Conservation (phyloP, 2,888 invertebrate species). For the Drosophila colorata region DNA sequence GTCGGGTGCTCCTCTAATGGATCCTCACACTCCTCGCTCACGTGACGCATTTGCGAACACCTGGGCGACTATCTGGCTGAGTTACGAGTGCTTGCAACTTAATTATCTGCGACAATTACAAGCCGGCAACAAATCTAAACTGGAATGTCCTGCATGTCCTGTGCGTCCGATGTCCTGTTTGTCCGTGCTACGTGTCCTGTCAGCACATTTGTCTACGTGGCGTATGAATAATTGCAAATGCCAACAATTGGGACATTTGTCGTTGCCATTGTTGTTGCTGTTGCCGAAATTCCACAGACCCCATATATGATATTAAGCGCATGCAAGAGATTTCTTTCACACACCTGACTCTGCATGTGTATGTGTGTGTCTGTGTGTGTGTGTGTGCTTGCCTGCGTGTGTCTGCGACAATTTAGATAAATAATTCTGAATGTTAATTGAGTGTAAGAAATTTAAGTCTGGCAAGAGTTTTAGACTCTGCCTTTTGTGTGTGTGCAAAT, state of each 20-base stretch:
- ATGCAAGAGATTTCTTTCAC: constrained; percentile 46
- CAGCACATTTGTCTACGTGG: constrained; percentile 81
- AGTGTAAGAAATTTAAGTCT: constrained; percentile 72
- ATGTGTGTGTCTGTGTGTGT: constrained; percentile 5
- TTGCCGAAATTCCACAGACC: constrained; percentile 39
- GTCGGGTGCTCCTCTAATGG: constrained; percentile 23
- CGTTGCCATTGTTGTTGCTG: constrained; percentile 31
- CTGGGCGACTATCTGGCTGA: constrained; percentile 35
- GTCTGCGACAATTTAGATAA: constrained; percentile 71
- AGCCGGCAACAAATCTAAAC: constrained; percentile 77
- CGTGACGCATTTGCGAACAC: constrained; percentile 21
- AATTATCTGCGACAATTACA: constrained; percentile 80
- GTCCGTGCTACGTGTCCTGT: constrained; percentile 65
- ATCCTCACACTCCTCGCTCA: constrained; percentile 13
- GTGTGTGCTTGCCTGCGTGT: constrained; percentile 14
- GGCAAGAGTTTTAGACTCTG: constrained; percentile 57
- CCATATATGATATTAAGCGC: constrained; percentile 34
- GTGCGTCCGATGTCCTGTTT: constrained; percentile 23
- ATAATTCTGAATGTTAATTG: constrained; percentile 80
- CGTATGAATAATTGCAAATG: constrained; percentile 80
- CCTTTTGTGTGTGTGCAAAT: constrained; percentile 68
- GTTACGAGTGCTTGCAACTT: constrained; percentile 69
- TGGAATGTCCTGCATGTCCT: constrained; percentile 71
- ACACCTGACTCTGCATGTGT: constrained; percentile 14
- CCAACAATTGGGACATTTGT: constrained; percentile 77